Evolutionary conservation across 2,888 invertebrate species (phyloP).

Genomic region (Sinopyrophorus schimmeli): DNA sequence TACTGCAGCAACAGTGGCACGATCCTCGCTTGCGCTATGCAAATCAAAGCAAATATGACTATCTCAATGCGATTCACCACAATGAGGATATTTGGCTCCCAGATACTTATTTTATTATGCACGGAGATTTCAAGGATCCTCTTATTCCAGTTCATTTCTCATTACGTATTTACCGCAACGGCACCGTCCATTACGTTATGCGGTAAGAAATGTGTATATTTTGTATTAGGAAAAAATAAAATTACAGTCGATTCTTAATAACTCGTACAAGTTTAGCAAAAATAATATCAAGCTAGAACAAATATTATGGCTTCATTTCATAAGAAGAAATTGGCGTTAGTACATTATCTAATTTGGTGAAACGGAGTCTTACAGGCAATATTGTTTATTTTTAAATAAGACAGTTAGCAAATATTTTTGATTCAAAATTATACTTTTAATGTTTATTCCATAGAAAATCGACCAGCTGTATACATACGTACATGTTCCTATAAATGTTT

Average conservation of each 20-base stretch:
- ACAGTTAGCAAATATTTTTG: background rate
- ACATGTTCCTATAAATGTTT: no score
- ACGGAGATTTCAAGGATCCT: slow-evolving; percentile 94
- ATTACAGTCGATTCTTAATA: no score
- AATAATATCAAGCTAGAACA: no score
- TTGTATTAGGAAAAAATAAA: background rate
- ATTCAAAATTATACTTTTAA: background rate
- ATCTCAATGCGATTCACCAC: slow-evolving; percentile 90
- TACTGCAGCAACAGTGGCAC: slow-evolving; percentile 92
- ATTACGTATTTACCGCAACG: slow-evolving; percentile 88
- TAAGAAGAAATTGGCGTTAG: no score
- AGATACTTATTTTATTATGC: slow-evolving; percentile 95
- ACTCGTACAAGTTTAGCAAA: no score
- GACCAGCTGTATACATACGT: background rate
- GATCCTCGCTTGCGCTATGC: slow-evolving; percentile 87
- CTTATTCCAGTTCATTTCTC: slow-evolving; percentile 93
- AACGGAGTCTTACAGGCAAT: no score
- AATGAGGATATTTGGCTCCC: slow-evolving; percentile 92
- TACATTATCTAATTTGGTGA: no score
- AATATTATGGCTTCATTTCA: no score
- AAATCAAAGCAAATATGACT: slow-evolving; percentile 85
- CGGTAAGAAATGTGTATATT: slow-evolving; percentile 59
- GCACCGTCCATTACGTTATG: slow-evolving; percentile 93
- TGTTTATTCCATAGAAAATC: background rate
- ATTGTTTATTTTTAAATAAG: no score